phyloP scores from a whole-genome alignment of 2,113 vertebrate genomes.

The Strix aluco region DNA sequence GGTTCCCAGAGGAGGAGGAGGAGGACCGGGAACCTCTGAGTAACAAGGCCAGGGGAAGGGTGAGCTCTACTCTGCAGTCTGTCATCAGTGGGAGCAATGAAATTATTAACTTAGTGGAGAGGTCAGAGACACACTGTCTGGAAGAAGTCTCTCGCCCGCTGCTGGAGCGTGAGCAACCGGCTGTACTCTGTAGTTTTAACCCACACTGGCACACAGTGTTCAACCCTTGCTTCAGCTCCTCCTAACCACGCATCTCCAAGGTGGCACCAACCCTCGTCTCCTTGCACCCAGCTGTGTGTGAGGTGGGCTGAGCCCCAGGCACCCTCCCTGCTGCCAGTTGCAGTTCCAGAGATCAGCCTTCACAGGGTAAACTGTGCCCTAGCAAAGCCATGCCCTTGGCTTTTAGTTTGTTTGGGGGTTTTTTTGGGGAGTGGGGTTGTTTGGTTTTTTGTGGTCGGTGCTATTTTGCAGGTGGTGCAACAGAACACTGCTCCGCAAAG shows the following conservation, averaged over 20 bases:
- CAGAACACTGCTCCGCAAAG: neutral
- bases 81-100: neutral
- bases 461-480: neutral
- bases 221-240: neutral
- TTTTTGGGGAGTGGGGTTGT: too few species aligned
- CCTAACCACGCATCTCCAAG: neutral
- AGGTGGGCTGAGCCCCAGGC: neutral
- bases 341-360: neutral
- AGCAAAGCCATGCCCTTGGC: neutral
- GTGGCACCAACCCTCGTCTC: neutral
- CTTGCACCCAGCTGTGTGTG: accelerated
- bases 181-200: neutral
- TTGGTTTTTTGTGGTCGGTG: neutral
- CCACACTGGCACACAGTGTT: accelerated
- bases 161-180: neutral
- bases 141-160: neutral
- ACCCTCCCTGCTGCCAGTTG: neutral
- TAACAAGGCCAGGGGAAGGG: neutral
- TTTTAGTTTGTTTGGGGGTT: neutral
- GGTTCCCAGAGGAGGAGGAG: neutral
- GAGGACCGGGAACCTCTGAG: neutral
- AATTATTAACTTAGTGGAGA: neutral
- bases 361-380: neutral
- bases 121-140: neutral
- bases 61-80: neutral